phyloP scores from a whole-genome alignment of 2,113 vertebrate species.

The Myocastor coypus region DNA sequence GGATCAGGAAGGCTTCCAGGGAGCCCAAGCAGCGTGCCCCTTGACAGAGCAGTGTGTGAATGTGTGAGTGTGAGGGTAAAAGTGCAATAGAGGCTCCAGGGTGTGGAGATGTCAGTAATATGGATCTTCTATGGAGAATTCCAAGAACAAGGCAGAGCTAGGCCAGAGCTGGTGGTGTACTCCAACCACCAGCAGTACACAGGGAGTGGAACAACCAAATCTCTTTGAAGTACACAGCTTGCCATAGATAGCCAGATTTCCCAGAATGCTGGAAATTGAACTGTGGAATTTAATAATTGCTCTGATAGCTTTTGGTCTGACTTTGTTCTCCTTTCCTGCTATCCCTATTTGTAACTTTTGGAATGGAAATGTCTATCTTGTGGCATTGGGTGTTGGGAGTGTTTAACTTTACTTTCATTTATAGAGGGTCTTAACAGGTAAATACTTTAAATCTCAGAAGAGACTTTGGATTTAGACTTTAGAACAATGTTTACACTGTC shows the following conservation, averaged over 20 bases:
- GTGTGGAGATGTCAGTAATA: neutral
- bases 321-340: neutral
- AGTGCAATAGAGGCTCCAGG: neutral
- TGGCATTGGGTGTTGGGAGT: neutral
- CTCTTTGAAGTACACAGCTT: neutral
- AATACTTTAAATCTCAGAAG: neutral
- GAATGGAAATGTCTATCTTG: neutral
- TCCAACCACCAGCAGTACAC: neutral
- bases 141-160: neutral
- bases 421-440: neutral
- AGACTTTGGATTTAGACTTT: neutral
- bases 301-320: neutral
- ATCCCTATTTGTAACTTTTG: neutral
- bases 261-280: neutral
- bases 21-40: neutral
- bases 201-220: neutral
- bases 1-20: neutral
- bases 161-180: neutral
- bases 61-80: neutral
- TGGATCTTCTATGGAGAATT: neutral
- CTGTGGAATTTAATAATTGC: neutral
- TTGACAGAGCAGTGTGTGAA: neutral
- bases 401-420: neutral
- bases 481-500: neutral
- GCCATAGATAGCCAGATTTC: neutral